A percentile compares a stretch with the other conserved stretches of the same genome.
phyloP scores from a whole-genome alignment of 2,797 vertebrate genomes.

The Nannoperca australis region DNA sequence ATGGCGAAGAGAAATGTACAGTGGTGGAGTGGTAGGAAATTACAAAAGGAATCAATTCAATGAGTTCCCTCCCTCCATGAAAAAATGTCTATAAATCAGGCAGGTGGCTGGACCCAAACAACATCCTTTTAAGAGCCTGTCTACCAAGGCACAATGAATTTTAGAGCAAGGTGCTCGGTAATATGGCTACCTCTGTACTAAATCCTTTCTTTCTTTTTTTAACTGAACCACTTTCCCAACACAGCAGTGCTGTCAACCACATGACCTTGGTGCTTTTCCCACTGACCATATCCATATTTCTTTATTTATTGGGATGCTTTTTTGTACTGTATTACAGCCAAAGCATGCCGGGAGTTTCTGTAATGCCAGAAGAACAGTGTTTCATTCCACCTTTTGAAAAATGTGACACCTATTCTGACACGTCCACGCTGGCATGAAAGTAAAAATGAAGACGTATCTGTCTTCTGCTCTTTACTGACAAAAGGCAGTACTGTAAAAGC shows the following conservation, averaged over 20 bases:
- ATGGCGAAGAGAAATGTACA: slow-evolving; percentile 71
- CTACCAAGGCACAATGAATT: slow-evolving; percentile 61
- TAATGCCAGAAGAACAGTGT: slow-evolving; percentile 30
- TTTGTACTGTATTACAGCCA: slow-evolving; percentile 6
- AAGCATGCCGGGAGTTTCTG: slow-evolving; percentile 14
- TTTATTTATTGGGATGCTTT: slow-evolving; percentile 23
- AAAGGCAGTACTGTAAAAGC: slow-evolving; percentile 32
- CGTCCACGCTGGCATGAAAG: slow-evolving; percentile 46
- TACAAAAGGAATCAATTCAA: slow-evolving; percentile 81
- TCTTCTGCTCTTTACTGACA: slow-evolving; percentile 58
- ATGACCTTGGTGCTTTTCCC: slow-evolving; percentile 29
- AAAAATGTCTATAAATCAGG: slow-evolving; percentile 76
- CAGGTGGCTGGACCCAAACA: slow-evolving; percentile 68
- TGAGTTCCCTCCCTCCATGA: slow-evolving; percentile 61
- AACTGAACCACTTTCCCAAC: slow-evolving; percentile 10
- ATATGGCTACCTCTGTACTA: slow-evolving; percentile 35
- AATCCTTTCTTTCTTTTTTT: slow-evolving; percentile 32
- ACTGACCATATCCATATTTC: slow-evolving; percentile 26
- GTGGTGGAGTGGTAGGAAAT: slow-evolving; percentile 75
- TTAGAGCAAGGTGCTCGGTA: slow-evolving; percentile 33
- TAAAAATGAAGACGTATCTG: slow-evolving; percentile 62
- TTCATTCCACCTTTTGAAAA: slow-evolving; percentile 63
- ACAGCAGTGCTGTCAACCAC: slow-evolving; percentile 14
- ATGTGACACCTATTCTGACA: slow-evolving; percentile 56
- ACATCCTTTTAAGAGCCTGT: slow-evolving; percentile 70